These are phyloP conservation scores for Cephus pulcher DNA, from an alignment of 2,888 invertebrate species.

Conservation along the genomic window DNA sequence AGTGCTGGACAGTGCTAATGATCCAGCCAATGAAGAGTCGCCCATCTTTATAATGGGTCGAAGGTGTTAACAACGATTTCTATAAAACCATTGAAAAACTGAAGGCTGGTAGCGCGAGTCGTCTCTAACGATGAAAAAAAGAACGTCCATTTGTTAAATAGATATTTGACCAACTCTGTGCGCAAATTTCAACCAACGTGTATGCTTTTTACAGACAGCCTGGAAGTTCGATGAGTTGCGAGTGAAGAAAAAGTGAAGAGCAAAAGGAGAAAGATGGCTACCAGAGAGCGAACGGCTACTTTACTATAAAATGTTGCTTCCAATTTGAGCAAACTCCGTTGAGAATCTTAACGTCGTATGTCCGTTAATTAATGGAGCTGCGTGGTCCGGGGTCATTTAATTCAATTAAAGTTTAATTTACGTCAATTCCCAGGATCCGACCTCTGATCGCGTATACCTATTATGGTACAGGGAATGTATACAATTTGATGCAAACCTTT, in stretches of 20 bases:
- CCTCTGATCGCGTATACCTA: neutral
- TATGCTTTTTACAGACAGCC: neutral
- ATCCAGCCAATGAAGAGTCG: neutral
- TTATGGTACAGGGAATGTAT: neutral
- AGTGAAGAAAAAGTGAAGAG: neutral
- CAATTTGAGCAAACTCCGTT: neutral
- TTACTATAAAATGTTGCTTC: neutral
- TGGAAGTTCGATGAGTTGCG: neutral
- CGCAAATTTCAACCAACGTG: neutral
- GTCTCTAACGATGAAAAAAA: neutral
- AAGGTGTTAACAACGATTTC: neutral
- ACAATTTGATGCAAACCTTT: neutral
- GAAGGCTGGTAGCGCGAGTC: neutral
- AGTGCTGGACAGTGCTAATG: neutral
- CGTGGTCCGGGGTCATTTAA: neutral
- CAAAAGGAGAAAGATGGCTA: neutral
- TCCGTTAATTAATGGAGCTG: neutral
- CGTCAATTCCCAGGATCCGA: neutral
- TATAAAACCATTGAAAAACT: neutral
- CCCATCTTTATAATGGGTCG: neutral
- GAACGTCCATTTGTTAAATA: neutral
- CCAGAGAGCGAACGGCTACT: neutral
- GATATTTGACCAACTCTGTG: neutral
- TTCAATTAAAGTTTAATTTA: neutral
- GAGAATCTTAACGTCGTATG: too few relatives aligned